Conservation (phyloP, 2,797 vertebrate species). For the Nannoperca australis region DNA sequence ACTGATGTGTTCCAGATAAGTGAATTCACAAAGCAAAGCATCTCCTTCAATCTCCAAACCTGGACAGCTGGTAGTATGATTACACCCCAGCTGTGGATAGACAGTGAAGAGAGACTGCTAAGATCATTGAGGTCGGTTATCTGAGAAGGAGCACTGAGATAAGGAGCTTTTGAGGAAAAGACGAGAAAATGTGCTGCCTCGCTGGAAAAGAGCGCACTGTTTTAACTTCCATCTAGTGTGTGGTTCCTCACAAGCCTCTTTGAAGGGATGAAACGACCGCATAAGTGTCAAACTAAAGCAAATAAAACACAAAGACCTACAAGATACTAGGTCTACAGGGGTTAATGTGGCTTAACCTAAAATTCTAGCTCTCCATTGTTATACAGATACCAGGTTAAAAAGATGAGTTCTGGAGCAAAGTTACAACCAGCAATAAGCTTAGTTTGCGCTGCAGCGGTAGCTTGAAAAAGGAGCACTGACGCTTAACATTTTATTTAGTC, state of each 20-base stretch:
- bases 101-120: slow-evolving; percentile 3
- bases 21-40: neutral
- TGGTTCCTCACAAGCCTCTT: slow-evolving; percentile 29
- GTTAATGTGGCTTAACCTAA: slow-evolving; percentile 1
- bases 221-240: slow-evolving; percentile 26
- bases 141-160: slow-evolving; percentile 16
- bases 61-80: slow-evolving; percentile 9
- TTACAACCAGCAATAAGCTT: neutral
- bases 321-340: neutral
- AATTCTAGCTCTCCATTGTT: neutral
- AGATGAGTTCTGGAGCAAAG: neutral
- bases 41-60: slow-evolving; percentile 13
- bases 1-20: neutral
- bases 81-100: neutral
- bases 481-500: too few relatives aligned
- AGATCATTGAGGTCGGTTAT: slow-evolving; percentile 21
- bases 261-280: slow-evolving; percentile 38
- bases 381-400: neutral
- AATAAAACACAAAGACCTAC: neutral
- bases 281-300: slow-evolving; percentile 13
- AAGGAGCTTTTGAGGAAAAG: slow-evolving; percentile 43
- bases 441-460: neutral
- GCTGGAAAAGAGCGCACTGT: slow-evolving; percentile 13
- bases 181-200: slow-evolving; percentile 44
- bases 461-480: too few relatives aligned